Base-by-base conservation (phyloP, 2,113 vertebrate species). In the Antechinus stuartii region DNA sequence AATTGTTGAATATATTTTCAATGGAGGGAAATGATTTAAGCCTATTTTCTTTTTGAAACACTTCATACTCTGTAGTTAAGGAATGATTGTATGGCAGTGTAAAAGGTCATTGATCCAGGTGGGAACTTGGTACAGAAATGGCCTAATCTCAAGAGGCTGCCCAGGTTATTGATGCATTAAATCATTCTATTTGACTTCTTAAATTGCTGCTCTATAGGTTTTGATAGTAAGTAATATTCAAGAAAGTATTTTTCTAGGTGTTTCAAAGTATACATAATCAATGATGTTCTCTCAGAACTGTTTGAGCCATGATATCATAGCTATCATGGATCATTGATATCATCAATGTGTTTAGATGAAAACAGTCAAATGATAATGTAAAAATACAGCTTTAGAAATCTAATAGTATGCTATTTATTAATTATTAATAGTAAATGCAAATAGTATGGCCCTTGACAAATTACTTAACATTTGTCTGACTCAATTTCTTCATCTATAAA, bases 171-270 rank as follows among this genome's bases (percentile, higher is more conserved):
- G 96, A 54, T 42, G 7, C 91, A 68, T 19, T 92, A 90, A 94
- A 94, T 68, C 92, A 95, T 57, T 91, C 89, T 46, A 95, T 91
- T 90, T 94, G 92, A 55, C 54, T 42, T 26, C 35, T 91, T n/a
- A 50, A 95, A 93, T 1, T 54, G 23, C 47, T 61, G 46, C 92
- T 95, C 35, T 92, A 53, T 56, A 52, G n/a, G 2, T 89, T 0
- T 35, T 76, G 8, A 19, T 49, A 93, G 11, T 53, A 94, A 89
- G 6, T 27, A 92, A 57, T 26, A 84, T 92, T 35, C 30, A 55
- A 61, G 14, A 94, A 93, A 90, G 50, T 24, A 54, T 53, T 92
- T 89, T 27, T 24, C 35, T 76, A 76, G 22, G 16, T 76, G 14
- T 76, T 76, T 35, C 16, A 4, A n/a, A 76, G 68, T 76, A n/a